Percentiles rank a stretch among this genome's conserved stretches.
These are phyloP conservation scores for Strigamia maritima DNA, from an alignment of 2,888 invertebrate species.

Conservation along the genomic window DNA sequence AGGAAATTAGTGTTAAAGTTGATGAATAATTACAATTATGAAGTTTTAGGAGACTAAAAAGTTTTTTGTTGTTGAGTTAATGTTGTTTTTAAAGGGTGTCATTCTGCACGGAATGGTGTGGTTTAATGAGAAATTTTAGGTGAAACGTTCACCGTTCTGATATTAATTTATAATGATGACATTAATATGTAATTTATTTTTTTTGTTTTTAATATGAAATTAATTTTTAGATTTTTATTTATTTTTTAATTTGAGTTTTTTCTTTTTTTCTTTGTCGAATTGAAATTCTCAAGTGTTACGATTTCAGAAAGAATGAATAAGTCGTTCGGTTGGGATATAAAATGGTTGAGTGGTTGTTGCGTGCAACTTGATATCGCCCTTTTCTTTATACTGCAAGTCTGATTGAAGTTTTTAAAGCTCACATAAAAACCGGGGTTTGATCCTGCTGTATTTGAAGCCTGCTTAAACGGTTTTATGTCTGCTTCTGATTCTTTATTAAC, in stretches of 20 bases:
- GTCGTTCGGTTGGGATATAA: background rate
- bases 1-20: background rate
- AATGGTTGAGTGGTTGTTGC: slow-evolving; percentile 23
- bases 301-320: background rate
- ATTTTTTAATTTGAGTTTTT: background rate
- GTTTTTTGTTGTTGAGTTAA: background rate
- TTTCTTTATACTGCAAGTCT: background rate
- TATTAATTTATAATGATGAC: background rate
- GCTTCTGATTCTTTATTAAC: background rate
- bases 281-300: background rate
- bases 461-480: background rate
- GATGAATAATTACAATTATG: slow-evolving; percentile 19
- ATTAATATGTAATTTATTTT: background rate
- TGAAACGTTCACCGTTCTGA: background rate
- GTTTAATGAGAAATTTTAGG: background rate
- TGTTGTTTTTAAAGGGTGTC: slow-evolving; percentile 11
- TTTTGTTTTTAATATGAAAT: background rate
- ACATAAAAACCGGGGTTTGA: slow-evolving; percentile 4
- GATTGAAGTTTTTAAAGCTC: slow-evolving; percentile 9
- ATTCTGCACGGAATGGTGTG: background rate
- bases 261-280: background rate
- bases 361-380: slow-evolving; percentile 19
- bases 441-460: background rate
- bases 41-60: background rate
- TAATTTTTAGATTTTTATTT: background rate